These are phyloP conservation scores for Malurus alboscapulatus DNA, from an alignment of 2,113 vertebrate genomes.

Conservation along the genomic window DNA sequence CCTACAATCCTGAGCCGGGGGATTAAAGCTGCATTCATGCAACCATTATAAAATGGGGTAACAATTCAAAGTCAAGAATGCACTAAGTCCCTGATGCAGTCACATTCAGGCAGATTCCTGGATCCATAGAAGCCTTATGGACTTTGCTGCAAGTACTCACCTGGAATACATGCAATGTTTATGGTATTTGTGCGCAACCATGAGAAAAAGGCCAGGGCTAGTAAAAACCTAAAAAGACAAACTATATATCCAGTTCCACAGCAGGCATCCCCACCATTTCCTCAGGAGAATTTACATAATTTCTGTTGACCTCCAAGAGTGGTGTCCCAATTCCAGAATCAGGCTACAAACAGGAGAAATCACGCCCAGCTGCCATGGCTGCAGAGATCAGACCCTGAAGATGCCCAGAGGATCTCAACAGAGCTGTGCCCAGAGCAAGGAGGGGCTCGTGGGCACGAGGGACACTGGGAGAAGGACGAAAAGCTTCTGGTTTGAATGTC, in stretches of 20 bases:
- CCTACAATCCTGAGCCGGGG: neutral
- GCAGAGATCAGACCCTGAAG: neutral
- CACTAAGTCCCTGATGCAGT: neutral
- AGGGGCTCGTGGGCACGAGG: neutral
- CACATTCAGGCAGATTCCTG: neutral
- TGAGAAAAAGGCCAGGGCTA: neutral
- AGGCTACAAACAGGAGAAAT: neutral
- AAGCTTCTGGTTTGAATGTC: neutral
- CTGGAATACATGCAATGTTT: neutral
- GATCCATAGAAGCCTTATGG: neutral
- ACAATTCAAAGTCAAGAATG: neutral
- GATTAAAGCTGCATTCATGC: neutral
- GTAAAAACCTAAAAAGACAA: neutral
- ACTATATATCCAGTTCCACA: neutral
- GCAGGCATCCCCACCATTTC: neutral
- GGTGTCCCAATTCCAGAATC: neutral
- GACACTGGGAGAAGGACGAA: neutral
- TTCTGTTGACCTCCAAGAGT: neutral
- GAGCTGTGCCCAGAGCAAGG: rapidly evolving
- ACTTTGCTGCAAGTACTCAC: neutral
- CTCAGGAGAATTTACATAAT: neutral
- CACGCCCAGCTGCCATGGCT: neutral
- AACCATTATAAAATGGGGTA: neutral
- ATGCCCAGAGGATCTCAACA: neutral
- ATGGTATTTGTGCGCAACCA: neutral